phyloP scores from a whole-genome alignment of 2,113 vertebrate species.

The Oncorhynchus keta region DNA sequence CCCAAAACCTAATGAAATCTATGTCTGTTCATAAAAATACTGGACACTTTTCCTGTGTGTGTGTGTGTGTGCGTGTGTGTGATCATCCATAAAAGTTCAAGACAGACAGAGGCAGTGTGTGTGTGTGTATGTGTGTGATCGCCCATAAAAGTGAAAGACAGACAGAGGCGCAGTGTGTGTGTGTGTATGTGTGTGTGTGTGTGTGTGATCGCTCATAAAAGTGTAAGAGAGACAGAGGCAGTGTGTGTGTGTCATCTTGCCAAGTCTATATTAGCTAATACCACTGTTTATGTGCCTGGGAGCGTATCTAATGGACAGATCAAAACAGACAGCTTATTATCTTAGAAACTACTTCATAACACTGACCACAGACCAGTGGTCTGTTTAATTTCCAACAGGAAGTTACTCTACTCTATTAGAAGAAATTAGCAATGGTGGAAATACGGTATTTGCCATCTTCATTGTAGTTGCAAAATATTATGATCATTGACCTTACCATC shows the following conservation, averaged over 20 bases:
- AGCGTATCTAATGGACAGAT: conserved; percentile 11
- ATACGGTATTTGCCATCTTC: background rate
- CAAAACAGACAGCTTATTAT: conserved; percentile 23
- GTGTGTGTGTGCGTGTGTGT: background rate
- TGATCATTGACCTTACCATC: background rate
- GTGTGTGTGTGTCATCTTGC: background rate
- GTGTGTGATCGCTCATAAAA: background rate
- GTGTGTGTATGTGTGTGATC: background rate
- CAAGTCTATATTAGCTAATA: conserved; percentile 32
- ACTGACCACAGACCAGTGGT: conserved; percentile 3
- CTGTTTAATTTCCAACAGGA: background rate
- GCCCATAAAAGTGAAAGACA: background rate
- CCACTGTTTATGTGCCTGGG: conserved; percentile 16
- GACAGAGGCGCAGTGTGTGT: conserved; percentile 8
- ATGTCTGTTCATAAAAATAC: background rate
- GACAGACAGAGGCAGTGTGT: background rate
- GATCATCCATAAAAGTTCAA: background rate
- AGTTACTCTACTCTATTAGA: background rate
- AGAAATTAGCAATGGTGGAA: background rate
- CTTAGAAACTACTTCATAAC: conserved; percentile 36
- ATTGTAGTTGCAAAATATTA: background rate
- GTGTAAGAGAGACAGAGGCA: background rate
- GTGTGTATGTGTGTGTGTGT: background rate
- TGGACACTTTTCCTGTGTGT: background rate
- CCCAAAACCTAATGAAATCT: conserved; percentile 17